Conservation (phyloP, 1,140 invertebrate genomes). For the Drosophila burlai region DNA sequence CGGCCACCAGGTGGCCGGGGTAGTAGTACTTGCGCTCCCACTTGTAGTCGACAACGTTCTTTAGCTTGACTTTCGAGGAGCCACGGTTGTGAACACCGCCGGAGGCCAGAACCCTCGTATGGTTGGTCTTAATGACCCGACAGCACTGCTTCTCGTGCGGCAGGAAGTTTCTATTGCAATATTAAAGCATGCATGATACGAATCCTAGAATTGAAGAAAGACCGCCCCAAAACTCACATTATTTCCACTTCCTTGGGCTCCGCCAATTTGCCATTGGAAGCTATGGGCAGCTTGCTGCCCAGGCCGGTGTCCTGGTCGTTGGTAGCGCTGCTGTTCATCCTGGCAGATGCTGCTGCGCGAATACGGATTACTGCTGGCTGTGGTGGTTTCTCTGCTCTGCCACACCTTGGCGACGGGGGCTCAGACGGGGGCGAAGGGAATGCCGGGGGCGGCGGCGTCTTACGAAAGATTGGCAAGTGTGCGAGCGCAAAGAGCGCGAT, state of each 20-base stretch:
- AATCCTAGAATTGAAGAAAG: no score
- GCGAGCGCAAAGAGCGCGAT: constrained; percentile 79
- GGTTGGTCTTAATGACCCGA: constrained; percentile 88
- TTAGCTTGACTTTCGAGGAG: constrained; percentile 95
- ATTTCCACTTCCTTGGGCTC: constrained; percentile 63
- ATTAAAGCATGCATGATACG: background rate
- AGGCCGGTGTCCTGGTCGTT: constrained; percentile 48
- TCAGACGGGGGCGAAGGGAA: constrained; percentile 15
- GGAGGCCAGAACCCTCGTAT: constrained; percentile 90
- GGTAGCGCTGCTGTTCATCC: constrained; percentile 53
- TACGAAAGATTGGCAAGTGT: constrained; percentile 77
- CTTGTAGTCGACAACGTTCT: constrained; percentile 95
- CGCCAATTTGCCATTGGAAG: constrained; percentile 59
- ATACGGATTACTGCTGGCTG: constrained; percentile 24
- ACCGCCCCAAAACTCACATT: constrained; percentile 34
- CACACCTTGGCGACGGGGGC: constrained; percentile 68
- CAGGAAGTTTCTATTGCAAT: constrained; percentile 86
- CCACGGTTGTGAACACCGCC: constrained; percentile 90
- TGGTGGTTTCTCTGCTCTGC: constrained; percentile 53
- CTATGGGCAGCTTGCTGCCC: constrained; percentile 19
- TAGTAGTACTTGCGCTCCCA: constrained; percentile 96
- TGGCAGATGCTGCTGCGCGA: constrained; percentile 4
- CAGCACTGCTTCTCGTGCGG: constrained; percentile 90
- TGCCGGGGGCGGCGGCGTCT: constrained; percentile 40
- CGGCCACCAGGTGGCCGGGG: constrained; percentile 93